Percentiles rank a stretch among this genome's conserved stretches.
phyloP scores from a whole-genome alignment of 1,140 invertebrate genomes.

The Drosophila simulans region DNA sequence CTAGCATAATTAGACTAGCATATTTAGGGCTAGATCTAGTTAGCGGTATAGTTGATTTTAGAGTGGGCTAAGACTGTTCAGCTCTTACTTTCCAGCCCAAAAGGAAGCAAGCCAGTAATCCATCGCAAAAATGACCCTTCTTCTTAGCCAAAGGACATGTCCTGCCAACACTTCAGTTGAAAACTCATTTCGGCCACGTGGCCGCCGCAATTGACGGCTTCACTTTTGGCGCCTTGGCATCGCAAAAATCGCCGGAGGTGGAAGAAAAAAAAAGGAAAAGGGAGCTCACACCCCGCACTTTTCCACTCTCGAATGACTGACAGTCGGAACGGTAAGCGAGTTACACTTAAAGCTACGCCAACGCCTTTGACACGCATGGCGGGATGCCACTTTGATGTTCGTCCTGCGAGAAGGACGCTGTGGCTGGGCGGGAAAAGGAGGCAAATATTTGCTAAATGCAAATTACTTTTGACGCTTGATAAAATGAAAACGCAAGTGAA shows the following conservation, averaged over 20 bases:
- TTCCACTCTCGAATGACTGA: slow-evolving; percentile 22
- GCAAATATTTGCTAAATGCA: slow-evolving; percentile 79
- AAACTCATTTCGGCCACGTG: slow-evolving; percentile 62
- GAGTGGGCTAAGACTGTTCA: neutral
- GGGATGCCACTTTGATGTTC: slow-evolving; percentile 68
- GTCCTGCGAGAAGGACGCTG: slow-evolving; percentile 8
- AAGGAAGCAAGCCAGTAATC: slow-evolving; percentile 48
- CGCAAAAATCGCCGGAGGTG: slow-evolving; percentile 38
- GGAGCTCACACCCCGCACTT: slow-evolving; percentile 2
- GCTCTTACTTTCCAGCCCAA: neutral
- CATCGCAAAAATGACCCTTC: slow-evolving; percentile 69
- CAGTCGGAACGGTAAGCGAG: slow-evolving; percentile 55
- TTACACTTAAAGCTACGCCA: slow-evolving; percentile 75
- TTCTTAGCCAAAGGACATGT: slow-evolving; percentile 33
- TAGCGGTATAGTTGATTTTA: slow-evolving; percentile 2
- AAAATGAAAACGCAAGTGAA: slow-evolving; percentile 65
- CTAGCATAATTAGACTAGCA: no score
- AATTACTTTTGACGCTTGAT: slow-evolving; percentile 78
- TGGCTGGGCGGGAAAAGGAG: neutral
- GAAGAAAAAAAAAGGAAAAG: slow-evolving; percentile 10
- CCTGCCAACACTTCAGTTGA: slow-evolving; percentile 47
- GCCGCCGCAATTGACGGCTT: slow-evolving; percentile 35
- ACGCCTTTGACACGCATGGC: slow-evolving; percentile 78
- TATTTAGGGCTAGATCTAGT: neutral
- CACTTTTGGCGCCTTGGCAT: slow-evolving; percentile 42